Base-by-base conservation (phyloP, 2,888 invertebrate species). In the Matsumyia berberina region DNA sequence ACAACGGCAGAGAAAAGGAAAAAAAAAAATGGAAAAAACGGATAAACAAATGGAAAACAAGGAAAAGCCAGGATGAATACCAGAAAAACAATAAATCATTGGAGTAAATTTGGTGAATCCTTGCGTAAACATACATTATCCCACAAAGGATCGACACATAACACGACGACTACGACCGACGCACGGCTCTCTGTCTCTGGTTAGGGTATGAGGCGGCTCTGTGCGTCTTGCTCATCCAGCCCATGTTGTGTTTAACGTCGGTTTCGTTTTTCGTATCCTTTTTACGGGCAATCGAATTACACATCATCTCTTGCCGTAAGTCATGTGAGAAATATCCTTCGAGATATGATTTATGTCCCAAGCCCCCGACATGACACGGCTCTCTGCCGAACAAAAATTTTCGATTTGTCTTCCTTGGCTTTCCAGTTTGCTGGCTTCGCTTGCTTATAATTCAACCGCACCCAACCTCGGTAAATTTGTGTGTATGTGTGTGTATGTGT, bases 261-360 rank as follows among this genome's bases (percentile, higher is more conserved):
- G 33, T 58, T 51, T 39, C 15, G 11, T 67, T 53, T 67, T 58
- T 39, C 33, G 53, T 58, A 46, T 66, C 62, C 57, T 39, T 83
- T 77, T 82, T 83, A 66, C 39, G 58, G 46, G 66, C 66, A 83
- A 62, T 55, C 46, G 70, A 60, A 82, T 60, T 72, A 72, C 74
- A 74, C 58, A 78, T 53, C 57, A 83, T 51, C 46, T 67, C 31
- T 64, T 46, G 55, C 62, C 73, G 72, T 83, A 79, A 79, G 79
- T 85, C 83, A 79, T 85, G 79, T 79, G 79, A 85, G 78, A 79
- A 85, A 74, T 73, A 85, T 69, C 79, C 73, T 85, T 57, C 49
- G 37, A 79, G 79, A 70, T 79, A 79, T 85, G 74, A 85, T 85
- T 79, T 85, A 85, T 79, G 69, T 69, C 55, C 35, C 57, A 11